Percentiles rank a stretch among this genome's conserved stretches.
phyloP scores from a whole-genome alignment of 2,113 vertebrate species.

The Agapornis roseicollis region DNA sequence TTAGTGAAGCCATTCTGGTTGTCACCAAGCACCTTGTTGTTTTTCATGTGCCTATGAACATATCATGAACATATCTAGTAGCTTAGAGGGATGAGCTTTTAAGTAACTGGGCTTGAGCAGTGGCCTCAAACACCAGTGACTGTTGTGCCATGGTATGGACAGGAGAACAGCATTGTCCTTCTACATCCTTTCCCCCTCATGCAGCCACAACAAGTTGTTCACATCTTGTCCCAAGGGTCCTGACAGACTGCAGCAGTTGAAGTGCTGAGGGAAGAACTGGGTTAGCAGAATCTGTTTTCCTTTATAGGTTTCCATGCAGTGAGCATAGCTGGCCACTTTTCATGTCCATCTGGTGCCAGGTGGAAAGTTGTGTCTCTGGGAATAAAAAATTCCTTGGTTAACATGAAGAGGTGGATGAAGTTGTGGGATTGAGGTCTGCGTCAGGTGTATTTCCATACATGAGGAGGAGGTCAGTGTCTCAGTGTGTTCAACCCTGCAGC shows the following conservation, averaged over 20 bases:
- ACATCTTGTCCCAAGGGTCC: not conserved
- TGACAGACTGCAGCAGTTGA: not conserved
- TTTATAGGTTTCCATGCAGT: not conserved
- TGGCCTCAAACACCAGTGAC: not conserved
- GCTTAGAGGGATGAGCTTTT: not conserved
- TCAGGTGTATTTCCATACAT: accelerated
- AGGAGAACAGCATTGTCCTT: not conserved
- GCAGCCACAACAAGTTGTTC: not conserved
- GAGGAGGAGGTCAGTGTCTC: not conserved
- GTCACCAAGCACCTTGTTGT: no score
- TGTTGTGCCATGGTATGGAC: accelerated
- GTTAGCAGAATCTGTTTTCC: accelerated
- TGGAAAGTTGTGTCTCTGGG: not conserved
- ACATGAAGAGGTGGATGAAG: not conserved
- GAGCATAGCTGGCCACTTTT: accelerated
- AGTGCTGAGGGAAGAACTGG: not conserved
- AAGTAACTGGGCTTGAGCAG: not conserved
- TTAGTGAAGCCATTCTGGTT: no score
- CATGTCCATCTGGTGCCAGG: not conserved
- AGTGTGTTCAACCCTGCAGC: not conserved
- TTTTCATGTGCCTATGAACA: no score
- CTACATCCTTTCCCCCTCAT: not conserved
- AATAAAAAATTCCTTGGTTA: not conserved
- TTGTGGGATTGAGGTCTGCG: accelerated
- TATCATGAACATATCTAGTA: not conserved